Conservation (phyloP, 2,888 invertebrate genomes). For the Phytoseiulus persimilis region DNA sequence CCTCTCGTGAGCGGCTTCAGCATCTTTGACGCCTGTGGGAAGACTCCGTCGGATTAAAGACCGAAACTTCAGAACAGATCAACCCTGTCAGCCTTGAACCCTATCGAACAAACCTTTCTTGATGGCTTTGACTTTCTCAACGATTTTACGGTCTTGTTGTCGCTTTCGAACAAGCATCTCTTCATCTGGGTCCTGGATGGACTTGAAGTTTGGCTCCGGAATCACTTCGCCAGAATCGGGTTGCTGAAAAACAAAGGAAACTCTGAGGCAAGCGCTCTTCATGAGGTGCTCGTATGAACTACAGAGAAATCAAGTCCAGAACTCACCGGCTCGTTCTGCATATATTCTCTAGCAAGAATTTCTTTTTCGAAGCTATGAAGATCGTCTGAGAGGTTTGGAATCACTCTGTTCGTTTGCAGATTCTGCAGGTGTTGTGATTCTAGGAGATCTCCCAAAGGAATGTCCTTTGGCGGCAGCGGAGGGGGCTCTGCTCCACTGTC, state of each 20-base stretch:
- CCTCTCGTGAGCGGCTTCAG: slow-evolving; percentile 9
- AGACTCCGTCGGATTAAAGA: neutral
- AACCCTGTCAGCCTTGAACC: neutral
- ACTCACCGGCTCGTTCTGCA: slow-evolving; percentile 11
- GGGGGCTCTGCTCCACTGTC: neutral
- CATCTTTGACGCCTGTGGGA: neutral
- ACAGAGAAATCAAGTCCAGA: too few species aligned
- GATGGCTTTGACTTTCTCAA: slow-evolving; percentile 15
- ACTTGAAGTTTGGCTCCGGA: neutral
- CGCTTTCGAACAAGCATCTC: neutral
- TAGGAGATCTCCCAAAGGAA: neutral
- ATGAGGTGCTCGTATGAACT: too few species aligned
- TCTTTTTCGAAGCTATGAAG: slow-evolving; percentile 34
- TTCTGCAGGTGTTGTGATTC: neutral
- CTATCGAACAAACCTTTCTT: slow-evolving; percentile 19
- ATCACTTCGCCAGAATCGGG: neutral
- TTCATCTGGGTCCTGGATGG: neutral
- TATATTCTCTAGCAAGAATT: neutral
- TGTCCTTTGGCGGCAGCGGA: slow-evolving; percentile 22
- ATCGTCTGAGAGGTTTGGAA: slow-evolving; percentile 18
- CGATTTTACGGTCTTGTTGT: neutral
- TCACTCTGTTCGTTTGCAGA: neutral
- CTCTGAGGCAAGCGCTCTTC: too few species aligned
- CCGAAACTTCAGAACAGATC: neutral
- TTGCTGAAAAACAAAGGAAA: too few species aligned